Evolutionary conservation across 2,113 vertebrate genomes (phyloP), one percentile per base, ranked within the genome.

Genomic region (Climacteris rufus): DNA sequence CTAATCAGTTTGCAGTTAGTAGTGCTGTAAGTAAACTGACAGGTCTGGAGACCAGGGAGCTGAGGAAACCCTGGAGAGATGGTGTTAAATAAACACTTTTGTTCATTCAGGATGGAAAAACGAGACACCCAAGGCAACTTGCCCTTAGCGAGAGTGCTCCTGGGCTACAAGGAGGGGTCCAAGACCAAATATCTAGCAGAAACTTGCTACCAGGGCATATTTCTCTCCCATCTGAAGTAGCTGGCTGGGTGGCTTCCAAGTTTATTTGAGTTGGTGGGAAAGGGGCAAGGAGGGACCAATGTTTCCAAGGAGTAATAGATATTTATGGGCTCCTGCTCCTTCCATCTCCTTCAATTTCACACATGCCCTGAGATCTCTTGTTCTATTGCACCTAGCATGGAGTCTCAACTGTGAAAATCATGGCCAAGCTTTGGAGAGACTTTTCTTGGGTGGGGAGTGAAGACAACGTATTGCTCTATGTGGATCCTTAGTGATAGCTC

Each of bases 21-120:
- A 25, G 86, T 87, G 71, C 69, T 94, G 72, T 92, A 95, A 94
- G 94, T 94, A 96, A 96, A 96, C 91, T 93, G 96, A 78, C 69
- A 83, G 79, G 69, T 72, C 70, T 96, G 83, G 69, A 94, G 93
- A 78, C 66, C 31, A 77, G 89, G 81, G 59, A 94, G n/a, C 66
- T 90, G 72, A 89, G 74, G 75, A 87, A 96, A 70, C 79, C 81
- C 75, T 72, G 75, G 88, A 80, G 92, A 94, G 35, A 33, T 35
- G 52, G 53, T 68, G 72, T 90, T 93, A 95, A 97, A 91, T 89
- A 90, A 95, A 93, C 84, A 83, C n/a, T 91, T 86, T 53, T 80
- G 5, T 77, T 74, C 42, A 71, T 1, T 2, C 27, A 47, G 23
- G 53, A 82, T 65, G 35, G 60, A 75, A 78, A 94, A 92, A 84